phyloP scores from a whole-genome alignment of 2,888 invertebrate genomes.

The Cheilosia soror region DNA sequence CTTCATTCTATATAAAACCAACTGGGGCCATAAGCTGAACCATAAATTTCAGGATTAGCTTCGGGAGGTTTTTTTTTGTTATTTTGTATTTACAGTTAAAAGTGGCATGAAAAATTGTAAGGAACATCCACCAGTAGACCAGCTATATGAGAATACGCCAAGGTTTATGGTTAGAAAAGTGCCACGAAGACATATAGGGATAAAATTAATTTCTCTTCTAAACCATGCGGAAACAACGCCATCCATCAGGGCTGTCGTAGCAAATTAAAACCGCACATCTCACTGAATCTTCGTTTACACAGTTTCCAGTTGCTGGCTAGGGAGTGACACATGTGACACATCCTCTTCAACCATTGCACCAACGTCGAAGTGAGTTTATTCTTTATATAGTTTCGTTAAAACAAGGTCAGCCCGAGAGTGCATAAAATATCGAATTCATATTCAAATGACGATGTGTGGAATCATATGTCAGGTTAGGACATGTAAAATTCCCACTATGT shows the following conservation, averaged over 20 bases:
- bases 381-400: not conserved
- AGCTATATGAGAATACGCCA: not conserved
- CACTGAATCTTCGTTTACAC: slow-evolving; percentile 31
- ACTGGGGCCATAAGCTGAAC: slow-evolving; percentile 8
- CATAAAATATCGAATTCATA: slow-evolving; percentile 50
- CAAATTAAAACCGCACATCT: slow-evolving; percentile 47
- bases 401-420: slow-evolving; percentile 26
- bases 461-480: not conserved
- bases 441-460: slow-evolving; percentile 41
- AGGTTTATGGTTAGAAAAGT: slow-evolving; percentile 1
- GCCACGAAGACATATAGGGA: not conserved
- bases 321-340: slow-evolving; percentile 18
- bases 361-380: too few species aligned
- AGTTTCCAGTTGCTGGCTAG: not conserved
- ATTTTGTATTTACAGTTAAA: slow-evolving; percentile 1
- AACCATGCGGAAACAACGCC: slow-evolving; percentile 10
- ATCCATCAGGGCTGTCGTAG: slow-evolving; percentile 19
- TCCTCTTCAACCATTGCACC: not conserved
- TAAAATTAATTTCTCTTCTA: slow-evolving; percentile 11
- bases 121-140: not conserved
- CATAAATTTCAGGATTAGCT: slow-evolving; percentile 22
- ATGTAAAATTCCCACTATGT: not conserved
- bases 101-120: not conserved
- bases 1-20: not conserved
- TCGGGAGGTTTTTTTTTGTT: too few species aligned